Evolutionary conservation across 1,140 invertebrate species (phyloP), one percentile per base, ranked within the genome.

Genomic region (Gonioctena quinquepunctata): DNA sequence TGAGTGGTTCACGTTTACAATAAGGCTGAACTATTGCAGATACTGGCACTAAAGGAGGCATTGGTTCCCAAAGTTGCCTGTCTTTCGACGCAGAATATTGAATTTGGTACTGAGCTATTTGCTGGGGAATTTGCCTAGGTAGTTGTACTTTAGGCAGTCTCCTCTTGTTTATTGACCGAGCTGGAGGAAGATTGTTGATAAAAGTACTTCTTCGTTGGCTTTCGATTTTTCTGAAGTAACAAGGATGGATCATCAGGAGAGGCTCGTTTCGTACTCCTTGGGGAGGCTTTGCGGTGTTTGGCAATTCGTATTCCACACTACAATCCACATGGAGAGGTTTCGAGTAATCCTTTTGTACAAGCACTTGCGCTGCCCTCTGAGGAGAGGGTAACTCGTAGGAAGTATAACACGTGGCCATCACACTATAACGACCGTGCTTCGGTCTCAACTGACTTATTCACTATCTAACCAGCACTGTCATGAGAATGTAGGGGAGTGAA

Each of bases 161-260:
- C 48, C 78, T 66, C 69, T 80, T 82, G 78, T 83, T 52, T 80
- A 83, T 69, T 80, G 50, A 42, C 69, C 81, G 66, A 54, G 69
- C 69, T n/a, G 89, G 89, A 13, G 89, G 89, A 68, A 91, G 85
- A 80, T 91, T 91, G 82, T 91, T 91, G 21, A 91, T 89, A 82
- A 93, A 93, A 16, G 90, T 90, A 79, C 90, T 91, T 60, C 91
- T 87, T 69, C 91, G 85, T 79, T 92, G 90, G 71, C 89, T 90
- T 79, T 93, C 91, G 80, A 92, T 91, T 82, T 92, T 90, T 67
- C 91, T 86, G 84, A 93, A 93, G 82, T 93, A 93, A 76, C 91
- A 93, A n/a, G 92, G 92, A 85, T 93, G 92, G 80, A 93, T 93
- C 91, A 93, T 93, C 60, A 93, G 87, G 74, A 93, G 85, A 21